Base-by-base conservation (phyloP, 2,888 invertebrate species). In the Monoplex corrugatus region DNA sequence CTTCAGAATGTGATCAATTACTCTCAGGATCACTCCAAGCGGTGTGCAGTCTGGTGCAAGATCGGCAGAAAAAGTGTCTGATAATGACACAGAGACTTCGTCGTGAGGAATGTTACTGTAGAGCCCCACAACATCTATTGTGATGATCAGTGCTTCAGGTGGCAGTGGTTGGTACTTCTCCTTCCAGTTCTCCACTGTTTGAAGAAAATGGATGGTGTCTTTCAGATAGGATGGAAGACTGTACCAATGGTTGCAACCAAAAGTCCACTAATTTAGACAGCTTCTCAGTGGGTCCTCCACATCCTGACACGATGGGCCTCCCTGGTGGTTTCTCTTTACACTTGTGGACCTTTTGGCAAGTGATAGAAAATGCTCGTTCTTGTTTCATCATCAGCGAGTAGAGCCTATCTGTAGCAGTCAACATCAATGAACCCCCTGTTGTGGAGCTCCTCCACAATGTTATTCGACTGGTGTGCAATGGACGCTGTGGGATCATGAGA, bases 301-400 rank as follows among this genome's bases (percentile, higher is more conserved):
- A 68, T 68, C 63, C 63, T 68, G 63, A 68, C 63, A 23, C 28
- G n/a, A 68, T 68, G 63, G 63, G n/a, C 63, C n/a, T 68, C 63
- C 63, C 63, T 16, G 63, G 63, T 68, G 63, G 63, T 68, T 68
- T 68, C 63, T 23, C n/a, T 68, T 0, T 68, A 68, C 63, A n/a
- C n/a, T 10, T 68, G 63, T 68, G 63, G 63, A 68, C 63, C 63
- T n/a, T n/a, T 68, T 68, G 63, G 63, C 63, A 68, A 68, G 63
- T 68, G 63, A 68, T 68, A 68, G 63, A 68, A 68, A 68, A 68
- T 68, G 63, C 63, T 68, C n/a, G 63, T 68, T 68, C 63, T 68
- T n/a, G 63, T 68, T 68, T 63, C 8, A 16, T 68, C 63, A 28
- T 23, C n/a, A 68, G 63, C 2, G 63, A 68, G 63, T 68, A 28